Evolutionary conservation across 2,888 invertebrate genomes (phyloP), one percentile per base, ranked within the genome.

Genomic region (Neoascia interrupta): DNA sequence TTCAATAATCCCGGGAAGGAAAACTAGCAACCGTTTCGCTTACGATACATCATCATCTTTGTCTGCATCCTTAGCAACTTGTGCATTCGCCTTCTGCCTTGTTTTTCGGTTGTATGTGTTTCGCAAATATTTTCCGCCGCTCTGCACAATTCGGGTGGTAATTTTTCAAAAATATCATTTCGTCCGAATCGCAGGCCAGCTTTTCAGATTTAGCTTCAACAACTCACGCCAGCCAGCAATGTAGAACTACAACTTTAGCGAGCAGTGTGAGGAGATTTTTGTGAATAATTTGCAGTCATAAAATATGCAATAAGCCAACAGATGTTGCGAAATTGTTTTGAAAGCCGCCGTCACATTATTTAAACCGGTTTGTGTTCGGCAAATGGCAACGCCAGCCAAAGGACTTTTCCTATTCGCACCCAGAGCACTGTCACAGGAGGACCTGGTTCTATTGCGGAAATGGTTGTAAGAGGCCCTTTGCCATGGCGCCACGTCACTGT

Each of bases 261-360:
- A 81, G 82, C 81, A 82, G 83, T 82, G 82, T 26, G 60, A 83
- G 82, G 83, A 83, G 85, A 84, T 84, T 86, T 88, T 86, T 88
- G 68, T 79, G 87, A 88, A 88, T 88, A 88, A 88, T 88, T 88
- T 88, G 86, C 86, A 86, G 86, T 85, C 87, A 87, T 88, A 88
- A 88, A 88, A 88, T 88, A 88, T 88, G 86, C 86, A 88, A 88
- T 88, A 87, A 88, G 87, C 86, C 86, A 88, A 86, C 88, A 88
- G 87, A 86, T 88, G 88, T 87, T 88, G 86, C 85, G 84, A 88
- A 88, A 88, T 88, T 88, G 88, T 88, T 88, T 88, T 86, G 86
- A 86, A 88, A 87, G 88, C 88, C 88, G 87, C 87, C 87, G 86
- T 87, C 85, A 85, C 85, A 87, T 87, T 86, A 87, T 86, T 87